phyloP scores from a whole-genome alignment of 1,140 invertebrate genomes.

The Ridgeia piscesae region DNA sequence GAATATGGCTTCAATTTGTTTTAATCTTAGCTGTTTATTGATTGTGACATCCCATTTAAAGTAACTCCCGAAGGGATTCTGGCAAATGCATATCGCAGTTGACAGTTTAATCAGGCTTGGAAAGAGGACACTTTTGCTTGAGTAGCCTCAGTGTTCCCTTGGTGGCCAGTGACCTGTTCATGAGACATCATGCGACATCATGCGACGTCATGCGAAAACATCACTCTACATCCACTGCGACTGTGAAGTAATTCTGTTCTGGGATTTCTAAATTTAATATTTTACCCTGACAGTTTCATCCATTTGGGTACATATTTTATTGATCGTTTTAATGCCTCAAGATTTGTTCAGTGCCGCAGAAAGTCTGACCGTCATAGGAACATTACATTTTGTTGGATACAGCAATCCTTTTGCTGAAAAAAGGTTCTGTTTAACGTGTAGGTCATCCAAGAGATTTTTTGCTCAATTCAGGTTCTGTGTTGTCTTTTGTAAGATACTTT shows the following conservation, averaged over 20 bases:
- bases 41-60: background rate
- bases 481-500: too few relatives aligned
- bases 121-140: background rate
- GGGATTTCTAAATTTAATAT: background rate
- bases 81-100: background rate
- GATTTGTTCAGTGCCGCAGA: too few relatives aligned
- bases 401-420: too few relatives aligned
- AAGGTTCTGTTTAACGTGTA: too few relatives aligned
- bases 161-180: background rate
- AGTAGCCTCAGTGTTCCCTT: background rate
- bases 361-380: too few relatives aligned
- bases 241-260: background rate
- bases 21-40: background rate
- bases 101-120: background rate
- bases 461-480: too few relatives aligned
- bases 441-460: too few relatives aligned
- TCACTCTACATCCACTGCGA: background rate
- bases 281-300: background rate
- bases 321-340: background rate
- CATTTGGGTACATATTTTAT: background rate
- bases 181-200: background rate
- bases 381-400: too few relatives aligned
- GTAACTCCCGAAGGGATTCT: background rate
- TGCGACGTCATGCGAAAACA: background rate
- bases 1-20: too few relatives aligned